Evolutionary conservation across 1,140 invertebrate species (phyloP).

Genomic region (Schlechtendalia chinensis): DNA sequence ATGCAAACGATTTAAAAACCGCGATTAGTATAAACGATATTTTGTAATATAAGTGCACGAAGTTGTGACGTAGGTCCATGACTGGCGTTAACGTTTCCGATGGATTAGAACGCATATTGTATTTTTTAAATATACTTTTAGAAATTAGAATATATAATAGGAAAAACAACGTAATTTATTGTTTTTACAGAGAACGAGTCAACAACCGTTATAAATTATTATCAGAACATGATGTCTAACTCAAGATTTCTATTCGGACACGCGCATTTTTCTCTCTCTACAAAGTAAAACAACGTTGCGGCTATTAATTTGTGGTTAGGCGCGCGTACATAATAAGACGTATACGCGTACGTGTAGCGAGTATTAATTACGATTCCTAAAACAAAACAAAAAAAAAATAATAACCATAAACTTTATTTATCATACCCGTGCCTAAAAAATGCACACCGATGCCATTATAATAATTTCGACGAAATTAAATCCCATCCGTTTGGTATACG

Average conservation of each 20-base stretch:
- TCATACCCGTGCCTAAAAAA: neutral
- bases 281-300: neutral
- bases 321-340: neutral
- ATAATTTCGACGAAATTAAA: neutral
- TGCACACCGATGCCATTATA: neutral
- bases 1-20: no score
- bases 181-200: conserved; percentile 9
- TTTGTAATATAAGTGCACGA: neutral
- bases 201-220: conserved; percentile 27
- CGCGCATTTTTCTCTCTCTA: neutral
- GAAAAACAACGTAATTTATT: conserved; percentile 18
- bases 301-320: conserved; percentile 29
- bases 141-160: neutral
- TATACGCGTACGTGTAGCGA: neutral
- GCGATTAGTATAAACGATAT: neutral
- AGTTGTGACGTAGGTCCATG: neutral
- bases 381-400: neutral
- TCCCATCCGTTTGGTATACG: neutral
- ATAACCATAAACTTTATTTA: neutral
- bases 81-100: conserved; percentile 9
- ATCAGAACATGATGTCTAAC: neutral
- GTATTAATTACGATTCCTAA: conserved; percentile 34
- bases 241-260: conserved; percentile 11
- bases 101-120: neutral
- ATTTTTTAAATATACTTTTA: neutral